Base-by-base conservation (phyloP, 2,888 invertebrate genomes). In the Cyaniris semiargus region DNA sequence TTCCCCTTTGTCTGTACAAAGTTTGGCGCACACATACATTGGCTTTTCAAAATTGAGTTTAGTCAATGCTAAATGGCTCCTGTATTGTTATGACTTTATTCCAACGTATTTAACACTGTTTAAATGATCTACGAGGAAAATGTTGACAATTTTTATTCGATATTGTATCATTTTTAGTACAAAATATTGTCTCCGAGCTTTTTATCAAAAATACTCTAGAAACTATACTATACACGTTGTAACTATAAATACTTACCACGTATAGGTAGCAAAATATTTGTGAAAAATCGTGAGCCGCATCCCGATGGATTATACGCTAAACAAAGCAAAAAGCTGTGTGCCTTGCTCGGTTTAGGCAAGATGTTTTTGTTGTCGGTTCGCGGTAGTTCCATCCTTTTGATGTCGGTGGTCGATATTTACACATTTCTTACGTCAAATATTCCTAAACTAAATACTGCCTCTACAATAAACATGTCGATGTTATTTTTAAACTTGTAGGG, bases 281-380 rank as follows among this genome's bases (percentile, higher is more conserved):
- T 72, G 77, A 75, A 77, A 77, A 79, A 79, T 79, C 78, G 78
- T 78, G 79, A 79, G 76, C 75, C 76, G 79, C 70, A 74, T 79
- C 75, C 75, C 75, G 76, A 78, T 77, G 78, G 60, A 72, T 77
- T 76, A 74, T 76, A 77, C 74, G 44, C 56, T 78, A 53, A 79
- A 78, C 70, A 60, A 77, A 76, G 74, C 56, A 78, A 77, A 79
- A 77, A 76, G 74, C 48, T 76, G 76, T 77, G 77, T 77, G 75
- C 78, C 77, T 77, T 76, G 75, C 75, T 75, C 66, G 77, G 38
- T 76, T 76, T 76, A 78, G 70, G 76, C 70, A 70, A 53, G 53
- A 74, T 44, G 78, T 78, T 79, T 79, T 79, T 78, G 78, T 48
- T 70, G 70, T 70, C 31, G n/a, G 48, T 74, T 78, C 76, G 78